phyloP scores from a whole-genome alignment of 2,888 invertebrate genomes.

The Homarus gammarus region DNA sequence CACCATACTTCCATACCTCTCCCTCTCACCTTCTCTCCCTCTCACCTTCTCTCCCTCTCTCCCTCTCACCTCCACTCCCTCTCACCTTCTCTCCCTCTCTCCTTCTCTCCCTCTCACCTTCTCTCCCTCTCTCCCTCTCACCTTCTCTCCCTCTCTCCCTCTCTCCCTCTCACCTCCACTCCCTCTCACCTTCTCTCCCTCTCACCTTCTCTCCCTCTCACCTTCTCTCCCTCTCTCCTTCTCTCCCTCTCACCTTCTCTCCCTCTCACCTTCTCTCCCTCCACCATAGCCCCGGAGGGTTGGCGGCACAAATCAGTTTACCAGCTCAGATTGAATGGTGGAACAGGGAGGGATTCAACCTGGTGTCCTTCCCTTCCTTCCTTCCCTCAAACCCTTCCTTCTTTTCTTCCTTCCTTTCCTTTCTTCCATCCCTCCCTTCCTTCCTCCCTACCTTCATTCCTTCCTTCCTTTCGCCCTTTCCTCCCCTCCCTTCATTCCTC shows the following conservation, averaged over 20 bases:
- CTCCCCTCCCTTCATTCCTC: no score
- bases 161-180: not conserved
- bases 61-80: no score
- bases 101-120: not conserved
- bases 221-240: not conserved
- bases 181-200: not conserved
- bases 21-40: not conserved
- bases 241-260: not conserved
- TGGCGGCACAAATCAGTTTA: constrained; percentile 1
- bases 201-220: not conserved
- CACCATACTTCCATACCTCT: not conserved
- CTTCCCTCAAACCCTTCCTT: not conserved
- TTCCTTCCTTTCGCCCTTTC: no score
- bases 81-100: not conserved
- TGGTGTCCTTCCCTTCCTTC: not conserved
- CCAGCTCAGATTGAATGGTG: not conserved
- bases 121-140: not conserved
- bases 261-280: not conserved
- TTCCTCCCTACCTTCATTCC: no score
- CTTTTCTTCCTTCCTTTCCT: not conserved
- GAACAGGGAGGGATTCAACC: not conserved
- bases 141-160: not conserved
- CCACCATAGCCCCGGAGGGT: not conserved
- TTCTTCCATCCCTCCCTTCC: not conserved
- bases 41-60: not conserved